A percentile compares a stretch with the other conserved stretches of the same genome.
phyloP scores from a whole-genome alignment of 35 echinoderm and acorn worm genomes.

The Patiria miniata region DNA sequence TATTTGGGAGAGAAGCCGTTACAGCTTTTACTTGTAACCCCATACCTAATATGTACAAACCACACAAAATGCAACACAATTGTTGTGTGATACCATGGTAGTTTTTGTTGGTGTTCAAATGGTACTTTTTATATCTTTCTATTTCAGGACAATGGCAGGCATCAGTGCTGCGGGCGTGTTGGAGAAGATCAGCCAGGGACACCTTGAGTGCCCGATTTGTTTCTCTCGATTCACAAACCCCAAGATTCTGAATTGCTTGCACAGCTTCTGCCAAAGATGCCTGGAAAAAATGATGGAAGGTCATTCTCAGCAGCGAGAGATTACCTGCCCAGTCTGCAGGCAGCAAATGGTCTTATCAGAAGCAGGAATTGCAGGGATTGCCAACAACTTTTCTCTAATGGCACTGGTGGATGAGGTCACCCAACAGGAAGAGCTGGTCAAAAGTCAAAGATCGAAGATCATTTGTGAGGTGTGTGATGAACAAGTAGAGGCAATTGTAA shows the following conservation, averaged over 20 bases:
- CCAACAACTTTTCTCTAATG: neutral
- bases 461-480: neutral
- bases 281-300: neutral
- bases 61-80: no score
- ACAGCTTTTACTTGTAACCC: no score
- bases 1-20: no score
- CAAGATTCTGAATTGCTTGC: neutral
- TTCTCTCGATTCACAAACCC: neutral
- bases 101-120: no score
- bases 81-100: no score
- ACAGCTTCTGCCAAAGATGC: neutral
- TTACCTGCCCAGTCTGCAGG: constrained; percentile 1
- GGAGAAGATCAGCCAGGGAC: neutral
- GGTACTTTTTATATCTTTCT: no score
- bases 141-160: neutral
- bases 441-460: neutral
- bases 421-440: neutral
- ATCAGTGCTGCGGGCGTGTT: neutral
- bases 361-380: neutral
- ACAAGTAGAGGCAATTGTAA: neutral
- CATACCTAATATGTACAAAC: no score
- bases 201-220: constrained; percentile 5
- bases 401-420: neutral
- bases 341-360: neutral
- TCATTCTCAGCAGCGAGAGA: neutral